Base-by-base conservation (phyloP, 2,888 invertebrate species). In the Prenolepis imparis region DNA sequence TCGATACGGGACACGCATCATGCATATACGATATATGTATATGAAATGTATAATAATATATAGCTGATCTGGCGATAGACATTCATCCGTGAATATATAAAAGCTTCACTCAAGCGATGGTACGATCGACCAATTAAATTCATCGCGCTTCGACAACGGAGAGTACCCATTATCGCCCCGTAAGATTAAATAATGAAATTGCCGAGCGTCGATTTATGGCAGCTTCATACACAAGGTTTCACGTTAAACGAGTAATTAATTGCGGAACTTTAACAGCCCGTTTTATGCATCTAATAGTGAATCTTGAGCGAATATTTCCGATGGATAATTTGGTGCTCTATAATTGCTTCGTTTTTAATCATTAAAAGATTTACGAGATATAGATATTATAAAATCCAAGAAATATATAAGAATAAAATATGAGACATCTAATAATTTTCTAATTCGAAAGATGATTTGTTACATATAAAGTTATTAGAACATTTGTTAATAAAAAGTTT, bases 91-190 rank as follows among this genome's bases (percentile, higher is more conserved):
- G 44, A 78, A 78, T 44, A 57, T 78, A 78, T 78, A 78, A 78
- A 77, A 70, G 78, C 77, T 55, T 67, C 55, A 39, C 28, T 39
- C 32, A 55, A 57, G 70, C 57, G 70, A 68, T 59, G 78, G 57
- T 59, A 70, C 78, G 72, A 80, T 59, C 78, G 78, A 80, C 59
- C 72, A 80, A 80, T 80, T 80, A 80, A 80, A 80, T 80, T 80
- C 72, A 80, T 80, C 72, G 78, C 72, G 78, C 72, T 70, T 64
- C 81, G 52, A 67, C 67, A 77, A 77, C 61, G 48, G 52, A 70
- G 32, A 81, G 24, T 52, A 61, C 48, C 85, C 85, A 85, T 89
- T 89, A 83, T 84, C 88, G 57, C 83, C 48, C 77, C 57, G 72
- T 55, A 84, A 84, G 86, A 86, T 82, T 84, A 82, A 73, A 73